These are phyloP conservation scores for Drosophila parthenogenetica DNA, from an alignment of 2,888 invertebrate genomes.

Conservation along the genomic window DNA sequence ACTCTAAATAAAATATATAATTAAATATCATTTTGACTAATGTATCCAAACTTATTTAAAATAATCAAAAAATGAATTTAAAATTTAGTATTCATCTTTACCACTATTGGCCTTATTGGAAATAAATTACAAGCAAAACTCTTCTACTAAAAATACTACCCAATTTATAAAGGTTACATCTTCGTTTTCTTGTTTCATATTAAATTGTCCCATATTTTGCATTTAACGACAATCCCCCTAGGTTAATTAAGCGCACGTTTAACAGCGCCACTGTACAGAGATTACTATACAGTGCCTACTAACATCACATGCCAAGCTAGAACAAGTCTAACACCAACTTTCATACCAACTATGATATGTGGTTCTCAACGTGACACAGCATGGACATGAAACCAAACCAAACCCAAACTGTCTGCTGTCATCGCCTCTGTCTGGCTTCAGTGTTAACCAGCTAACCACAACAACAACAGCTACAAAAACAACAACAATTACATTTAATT, in stretches of 20 bases:
- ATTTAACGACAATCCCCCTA: background rate
- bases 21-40: no score
- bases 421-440: conserved; percentile 51
- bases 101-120: no score
- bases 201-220: background rate
- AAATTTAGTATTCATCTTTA: no score
- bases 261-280: conserved; percentile 8
- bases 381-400: conserved; percentile 30
- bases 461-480: conserved; percentile 44
- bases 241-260: background rate
- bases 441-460: conserved; percentile 63
- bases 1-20: no score
- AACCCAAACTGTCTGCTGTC: conserved; percentile 49
- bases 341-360: conserved; percentile 56
- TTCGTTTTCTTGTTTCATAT: background rate
- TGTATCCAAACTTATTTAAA: no score
- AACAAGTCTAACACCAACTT: conserved; percentile 34
- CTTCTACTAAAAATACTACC: no score
- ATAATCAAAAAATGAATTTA: no score
- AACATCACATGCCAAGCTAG: conserved; percentile 45
- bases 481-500: conserved; percentile 78
- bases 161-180: no score
- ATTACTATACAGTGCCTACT: conserved; percentile 1
- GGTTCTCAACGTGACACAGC: conserved; percentile 49
- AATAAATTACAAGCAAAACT: no score